A percentile compares a stretch with the other conserved stretches of the same genome.
phyloP scores from a whole-genome alignment of 2,888 invertebrate species.

The Rhingia campestris region DNA sequence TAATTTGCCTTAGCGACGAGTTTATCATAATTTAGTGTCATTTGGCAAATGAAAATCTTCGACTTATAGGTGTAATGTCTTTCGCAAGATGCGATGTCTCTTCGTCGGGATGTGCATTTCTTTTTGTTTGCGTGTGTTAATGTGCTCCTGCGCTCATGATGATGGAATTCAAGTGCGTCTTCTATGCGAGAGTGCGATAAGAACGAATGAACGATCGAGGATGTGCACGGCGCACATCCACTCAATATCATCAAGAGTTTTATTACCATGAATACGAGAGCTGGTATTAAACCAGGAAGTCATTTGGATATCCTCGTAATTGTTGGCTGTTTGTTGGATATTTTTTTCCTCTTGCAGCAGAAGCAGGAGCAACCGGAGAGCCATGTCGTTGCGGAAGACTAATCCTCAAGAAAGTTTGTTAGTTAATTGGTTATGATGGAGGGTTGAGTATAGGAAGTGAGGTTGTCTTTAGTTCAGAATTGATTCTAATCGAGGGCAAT shows the following conservation, averaged over 20 bases:
- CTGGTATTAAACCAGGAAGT: constrained; percentile 50
- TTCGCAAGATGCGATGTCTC: constrained; percentile 16
- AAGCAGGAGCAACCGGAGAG: not conserved
- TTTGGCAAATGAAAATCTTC: constrained; percentile 61
- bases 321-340: constrained; percentile 7
- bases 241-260: constrained; percentile 38
- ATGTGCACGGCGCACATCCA: not conserved
- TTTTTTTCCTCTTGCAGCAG: not conserved
- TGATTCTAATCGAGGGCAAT: constrained; percentile 15
- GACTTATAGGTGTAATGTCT: constrained; percentile 49
- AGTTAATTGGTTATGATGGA: constrained; percentile 55
- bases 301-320: constrained; percentile 40
- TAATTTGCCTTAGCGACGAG: constrained; percentile 51
- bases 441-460: constrained; percentile 33
- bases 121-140: not conserved
- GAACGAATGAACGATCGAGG: constrained; percentile 18
- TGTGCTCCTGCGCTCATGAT: constrained; percentile 30
- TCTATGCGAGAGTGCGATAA: constrained; percentile 19
- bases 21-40: constrained; percentile 69
- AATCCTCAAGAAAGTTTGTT: constrained; percentile 37
- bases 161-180: constrained; percentile 3
- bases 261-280: constrained; percentile 18
- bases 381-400: constrained; percentile 1
- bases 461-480: constrained; percentile 12
- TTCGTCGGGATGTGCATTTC: too few relatives aligned